Evolutionary conservation across 2,888 invertebrate genomes (phyloP), one percentile per base, ranked within the genome.

Genomic region (Hemaris fuciformis): DNA sequence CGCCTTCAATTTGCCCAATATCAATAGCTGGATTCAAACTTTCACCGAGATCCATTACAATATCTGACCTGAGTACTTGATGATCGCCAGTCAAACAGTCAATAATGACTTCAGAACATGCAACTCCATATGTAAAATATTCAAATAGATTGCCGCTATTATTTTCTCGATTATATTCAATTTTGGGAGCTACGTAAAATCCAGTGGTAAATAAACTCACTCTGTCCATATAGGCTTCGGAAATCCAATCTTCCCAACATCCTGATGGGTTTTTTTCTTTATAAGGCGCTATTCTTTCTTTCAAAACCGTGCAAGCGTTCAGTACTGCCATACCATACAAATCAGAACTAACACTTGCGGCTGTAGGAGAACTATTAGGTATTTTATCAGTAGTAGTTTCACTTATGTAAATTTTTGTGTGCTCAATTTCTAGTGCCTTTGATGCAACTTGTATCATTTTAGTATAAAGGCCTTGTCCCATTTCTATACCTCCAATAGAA

Each of bases 11-110:
- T 91, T 98, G 98, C 0, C 98, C 98, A 66, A 98, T 96, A 73
- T 98, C 98, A 66, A 98, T 96, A 0, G 97, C 97, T 1, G 98
- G 98, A 84, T 98, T 98, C 61, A 98, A 86, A 84, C 97, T 97
- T 74, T 96, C 95, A 0, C 98, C 98, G 42, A 98, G 89, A 88
- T 98, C 98, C 97, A 98, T 98, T 0, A 98, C 97, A 68, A 98
- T 97, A 75, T 98, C 97, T 4, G 96, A 96, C 73, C 95, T 93
- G 22, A 96, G 80, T 1, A 97, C 95, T 87, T 95, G 94, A 84
- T 98, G 97, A 79, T 97, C 97, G 6, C 98, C 98, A 23, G 97
- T 97, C 38, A 98, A 88, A 72, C 97, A 97, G 84, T 98, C 97
- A 8, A 98, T 94, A 83, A 97, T 95, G n/a, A 97, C 97, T 85